phyloP scores from a whole-genome alignment of 2,888 invertebrate genomes.

The Matsumyia berberina region DNA sequence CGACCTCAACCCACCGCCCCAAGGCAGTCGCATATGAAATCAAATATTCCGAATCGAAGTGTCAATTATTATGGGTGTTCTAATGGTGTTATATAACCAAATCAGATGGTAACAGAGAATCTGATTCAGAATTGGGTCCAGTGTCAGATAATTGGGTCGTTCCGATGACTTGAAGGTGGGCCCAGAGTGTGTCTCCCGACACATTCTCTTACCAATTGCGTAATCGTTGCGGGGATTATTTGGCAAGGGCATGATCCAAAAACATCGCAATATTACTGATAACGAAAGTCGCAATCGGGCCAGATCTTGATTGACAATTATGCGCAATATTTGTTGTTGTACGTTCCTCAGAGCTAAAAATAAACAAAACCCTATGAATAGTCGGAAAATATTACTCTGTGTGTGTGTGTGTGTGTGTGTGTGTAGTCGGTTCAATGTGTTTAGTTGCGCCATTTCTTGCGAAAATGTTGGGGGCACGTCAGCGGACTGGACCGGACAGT shows the following conservation, averaged over 20 bases:
- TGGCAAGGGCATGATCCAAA: not conserved
- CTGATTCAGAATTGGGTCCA: conserved; percentile 7
- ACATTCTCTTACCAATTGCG: conserved; percentile 40
- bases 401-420: no score
- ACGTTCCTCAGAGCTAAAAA: conserved; percentile 5
- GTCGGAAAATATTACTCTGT: not conserved
- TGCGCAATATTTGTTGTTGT: conserved; percentile 22
- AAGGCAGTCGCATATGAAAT: not conserved
- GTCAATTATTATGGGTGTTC: conserved; percentile 17
- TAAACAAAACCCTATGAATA: conserved; percentile 4
- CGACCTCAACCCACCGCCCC: conserved; percentile 11
- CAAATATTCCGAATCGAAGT: conserved; percentile 18
- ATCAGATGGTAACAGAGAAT: conserved; percentile 19
- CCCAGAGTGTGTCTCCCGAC: not conserved
- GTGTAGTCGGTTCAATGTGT: not conserved
- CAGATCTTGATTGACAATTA: conserved; percentile 16
- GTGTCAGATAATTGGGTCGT: conserved; percentile 53
- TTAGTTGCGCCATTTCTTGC: not conserved
- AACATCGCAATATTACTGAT: conserved; percentile 17
- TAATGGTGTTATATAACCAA: conserved; percentile 32
- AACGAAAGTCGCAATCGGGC: not conserved
- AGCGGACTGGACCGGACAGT: not conserved
- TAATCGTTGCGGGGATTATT: conserved; percentile 40
- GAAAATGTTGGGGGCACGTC: not conserved
- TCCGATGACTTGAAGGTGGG: not conserved